phyloP scores from a whole-genome alignment of 2,797 vertebrate genomes.

The Lophotriccus pileatus region DNA sequence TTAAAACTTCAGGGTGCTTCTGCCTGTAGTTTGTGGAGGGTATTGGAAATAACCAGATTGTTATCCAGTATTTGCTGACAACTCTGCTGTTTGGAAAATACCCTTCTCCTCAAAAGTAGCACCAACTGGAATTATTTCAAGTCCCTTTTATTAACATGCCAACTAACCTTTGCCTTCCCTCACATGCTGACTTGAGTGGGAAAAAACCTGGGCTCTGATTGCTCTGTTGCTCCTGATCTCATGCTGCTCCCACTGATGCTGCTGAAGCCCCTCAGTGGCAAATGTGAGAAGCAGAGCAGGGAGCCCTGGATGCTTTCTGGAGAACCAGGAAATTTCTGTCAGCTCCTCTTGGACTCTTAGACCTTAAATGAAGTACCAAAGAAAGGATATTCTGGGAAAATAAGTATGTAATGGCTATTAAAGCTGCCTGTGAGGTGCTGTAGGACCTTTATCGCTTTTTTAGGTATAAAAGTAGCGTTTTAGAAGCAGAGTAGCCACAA shows the following conservation, averaged over 20 bases:
- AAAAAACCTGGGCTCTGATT: neutral
- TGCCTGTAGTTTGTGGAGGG: neutral
- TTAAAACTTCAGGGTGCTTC: neutral
- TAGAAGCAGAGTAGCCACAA: neutral
- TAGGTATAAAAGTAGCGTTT: neutral
- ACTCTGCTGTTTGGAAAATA: neutral
- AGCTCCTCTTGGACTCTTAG: neutral
- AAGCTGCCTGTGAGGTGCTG: conserved; percentile 2
- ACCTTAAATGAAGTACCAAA: neutral
- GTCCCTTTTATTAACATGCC: neutral
- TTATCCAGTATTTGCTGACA: neutral
- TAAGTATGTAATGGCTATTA: neutral
- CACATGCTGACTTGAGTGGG: neutral
- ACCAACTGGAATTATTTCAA: neutral
- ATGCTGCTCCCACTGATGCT: neutral
- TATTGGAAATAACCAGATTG: neutral
- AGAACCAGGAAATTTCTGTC: neutral
- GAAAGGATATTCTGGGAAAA: neutral
- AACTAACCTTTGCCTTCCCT: neutral
- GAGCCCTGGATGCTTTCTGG: neutral
- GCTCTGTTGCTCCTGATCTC: neutral
- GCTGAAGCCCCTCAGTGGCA: neutral
- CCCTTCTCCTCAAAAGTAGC: neutral
- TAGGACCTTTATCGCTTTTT: neutral
- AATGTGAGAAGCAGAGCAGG: neutral